These are phyloP conservation scores for Marisa cornuarietis DNA, from an alignment of 1,140 invertebrate genomes.

Conservation along the genomic window DNA sequence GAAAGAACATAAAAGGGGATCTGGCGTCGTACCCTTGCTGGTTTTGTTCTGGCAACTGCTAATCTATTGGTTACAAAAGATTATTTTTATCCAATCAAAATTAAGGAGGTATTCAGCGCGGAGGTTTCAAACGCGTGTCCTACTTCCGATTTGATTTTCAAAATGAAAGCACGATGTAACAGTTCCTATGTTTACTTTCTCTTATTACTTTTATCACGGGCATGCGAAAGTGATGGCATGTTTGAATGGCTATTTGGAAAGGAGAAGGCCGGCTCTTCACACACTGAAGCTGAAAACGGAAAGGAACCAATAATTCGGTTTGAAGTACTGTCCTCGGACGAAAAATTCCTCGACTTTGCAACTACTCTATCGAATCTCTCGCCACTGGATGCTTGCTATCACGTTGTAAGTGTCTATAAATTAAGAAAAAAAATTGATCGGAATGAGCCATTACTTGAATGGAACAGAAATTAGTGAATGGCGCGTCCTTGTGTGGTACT, in stretches of 20 bases:
- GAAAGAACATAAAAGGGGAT: background rate
- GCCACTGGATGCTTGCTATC: slow-evolving; percentile 74
- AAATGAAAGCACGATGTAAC: slow-evolving; percentile 7
- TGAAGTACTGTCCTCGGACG: slow-evolving; percentile 73
- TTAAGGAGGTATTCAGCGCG: slow-evolving; percentile 12
- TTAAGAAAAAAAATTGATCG: background rate
- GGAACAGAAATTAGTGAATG: no score
- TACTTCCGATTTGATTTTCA: slow-evolving; percentile 29
- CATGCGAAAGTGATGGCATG: background rate
- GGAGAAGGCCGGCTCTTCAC: slow-evolving; percentile 9
- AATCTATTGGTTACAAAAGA: background rate
- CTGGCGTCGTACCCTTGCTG: no score
- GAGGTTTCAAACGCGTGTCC: slow-evolving; percentile 8
- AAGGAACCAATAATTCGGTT: slow-evolving; percentile 59
- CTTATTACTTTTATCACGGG: slow-evolving; percentile 3
- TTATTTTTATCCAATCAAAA: slow-evolving; percentile 28
- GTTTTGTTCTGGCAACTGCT: no score
- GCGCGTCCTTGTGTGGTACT: background rate
- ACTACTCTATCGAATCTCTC: slow-evolving; percentile 71
- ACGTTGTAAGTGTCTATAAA: slow-evolving; percentile 66
- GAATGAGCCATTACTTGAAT: no score
- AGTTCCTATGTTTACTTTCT: background rate
- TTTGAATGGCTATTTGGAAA: slow-evolving; percentile 49
- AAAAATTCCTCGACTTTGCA: slow-evolving; percentile 75
- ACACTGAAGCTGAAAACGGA: slow-evolving; percentile 8